Conservation (phyloP, 1,140 invertebrate genomes). For the Drosophila mayri region DNA sequence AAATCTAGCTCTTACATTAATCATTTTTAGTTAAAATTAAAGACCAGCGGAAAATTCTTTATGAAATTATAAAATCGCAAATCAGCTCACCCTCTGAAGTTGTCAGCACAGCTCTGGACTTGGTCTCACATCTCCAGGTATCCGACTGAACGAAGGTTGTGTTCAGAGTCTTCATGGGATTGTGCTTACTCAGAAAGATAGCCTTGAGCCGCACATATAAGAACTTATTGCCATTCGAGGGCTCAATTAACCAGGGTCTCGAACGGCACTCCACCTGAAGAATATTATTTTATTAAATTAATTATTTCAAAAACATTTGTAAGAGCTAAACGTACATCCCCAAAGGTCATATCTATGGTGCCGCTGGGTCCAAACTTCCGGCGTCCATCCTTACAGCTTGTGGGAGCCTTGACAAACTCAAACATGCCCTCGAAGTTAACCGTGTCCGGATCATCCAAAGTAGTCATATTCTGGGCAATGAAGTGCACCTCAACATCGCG, state of each 20-base stretch:
- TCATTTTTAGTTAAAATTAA: not conserved
- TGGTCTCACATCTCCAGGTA: conserved; percentile 79
- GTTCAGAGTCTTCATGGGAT: conserved; percentile 75
- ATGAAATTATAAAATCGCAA: not conserved
- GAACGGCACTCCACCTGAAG: conserved; percentile 90
- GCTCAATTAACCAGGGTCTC: conserved; percentile 92
- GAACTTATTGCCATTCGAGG: conserved; percentile 87
- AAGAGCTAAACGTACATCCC: conserved; percentile 87
- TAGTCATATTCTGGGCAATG: conserved; percentile 92
- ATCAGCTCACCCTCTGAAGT: conserved; percentile 76
- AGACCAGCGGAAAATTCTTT: not conserved
- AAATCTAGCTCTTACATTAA: not conserved
- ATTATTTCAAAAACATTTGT: no score
- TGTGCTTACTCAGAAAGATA: conserved; percentile 82
- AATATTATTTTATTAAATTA: not conserved
- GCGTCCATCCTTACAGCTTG: conserved; percentile 88
- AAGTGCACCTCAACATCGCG: conserved; percentile 93
- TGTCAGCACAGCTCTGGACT: conserved; percentile 78
- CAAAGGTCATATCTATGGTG: conserved; percentile 89
- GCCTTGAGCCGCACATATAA: conserved; percentile 81
- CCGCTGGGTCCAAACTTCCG: conserved; percentile 91
- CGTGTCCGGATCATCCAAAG: conserved; percentile 92
- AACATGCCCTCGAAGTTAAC: conserved; percentile 93
- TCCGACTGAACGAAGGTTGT: conserved; percentile 59
- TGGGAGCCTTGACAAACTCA: conserved; percentile 90